Base-by-base conservation (phyloP, 92 coral and sea anemone species). In the Heteractis magnifica region DNA sequence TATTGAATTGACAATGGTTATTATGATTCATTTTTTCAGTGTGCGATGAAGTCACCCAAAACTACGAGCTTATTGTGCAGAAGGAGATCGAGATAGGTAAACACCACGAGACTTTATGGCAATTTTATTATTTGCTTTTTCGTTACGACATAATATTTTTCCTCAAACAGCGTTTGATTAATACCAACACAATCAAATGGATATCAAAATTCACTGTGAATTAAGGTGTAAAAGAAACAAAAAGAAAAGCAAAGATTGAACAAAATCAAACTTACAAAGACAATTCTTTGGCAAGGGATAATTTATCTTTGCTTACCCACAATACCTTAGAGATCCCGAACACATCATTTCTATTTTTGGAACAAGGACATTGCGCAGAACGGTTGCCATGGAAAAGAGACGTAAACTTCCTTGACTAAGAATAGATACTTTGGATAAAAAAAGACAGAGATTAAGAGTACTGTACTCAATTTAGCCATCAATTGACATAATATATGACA, bases 21-120 rank as follows among this genome's bases (percentile, higher is more conserved):
- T 12, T 53, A 53, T 34, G 13, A 53, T 8, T 53, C 10, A 53
- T 20, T 79, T 50, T 8, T 79, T 56, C 59, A 87, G 90, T 87
- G 60, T 87, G 90, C 56, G 78, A 74, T 53, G 87, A 87, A n/a
- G 79, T 87, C 0, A 53, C 72, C 41, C 51, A 23, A 19, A 62
- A 62, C 34, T 72, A 64, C 53, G 60, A 77, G 16, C 52, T 75
- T 19, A 15, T 52, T 20, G 5, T 49, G 10, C 59, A 49, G 59
- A 19, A 49, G 7, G 59, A 75, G 49, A 4, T 11, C 56, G 79
- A 13, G 19, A 68, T 20, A 68, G 73, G 73, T 68, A 68, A 68
- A 8, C 10, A 68, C 9, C 26, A 7, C 5, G 14, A 9, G 23
- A 68, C 6, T 26, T n/a, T 8, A 13, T 10, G 23, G 20, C 23